Evolutionary conservation across 1,140 invertebrate species (phyloP), one percentile per base, ranked within the genome.

Genomic region (Wiebesia pumilae): DNA sequence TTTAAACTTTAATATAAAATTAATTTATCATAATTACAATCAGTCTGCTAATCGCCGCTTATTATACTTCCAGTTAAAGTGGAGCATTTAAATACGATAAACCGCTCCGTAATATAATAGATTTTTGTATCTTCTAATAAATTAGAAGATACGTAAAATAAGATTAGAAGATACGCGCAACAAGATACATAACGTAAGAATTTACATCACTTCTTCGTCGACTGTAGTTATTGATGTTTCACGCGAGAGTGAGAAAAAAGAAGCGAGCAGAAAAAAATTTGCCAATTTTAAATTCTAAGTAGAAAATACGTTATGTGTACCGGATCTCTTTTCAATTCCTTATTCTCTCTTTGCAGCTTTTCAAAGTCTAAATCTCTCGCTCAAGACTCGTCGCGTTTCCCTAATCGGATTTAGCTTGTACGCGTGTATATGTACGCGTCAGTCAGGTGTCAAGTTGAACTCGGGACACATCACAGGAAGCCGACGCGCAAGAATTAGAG

Each of bases 381-480:
- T 4, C 35, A 24, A 14, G 33, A 73, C 69, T 73, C 69, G 69
- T 73, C 27, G 75, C 43, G 75, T 51, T 51, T 77, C 75, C 35
- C 77, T 85, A 85, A 85, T 85, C 84, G 77, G 78, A 80, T 85
- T 85, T 85, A 85, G 19, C 43, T 65, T 16, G 33, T 38, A n/a
- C 14, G 54, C 75, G 24, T 38, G 38, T 85, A 40, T 21, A 27
- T 10, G 73, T 24, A 7, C 58, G 62, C 47, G 40, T 79, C 51
- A 62, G 71, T 65, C 38, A 79, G 62, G 62, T 84, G 75, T 40
- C 83, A 77, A 65, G 75, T 47, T 27, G 43, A 7, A 30, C 54
- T 43, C 35, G 54, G 30, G 69, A 58, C 83, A 84, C 38, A 77
- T 77, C 73, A 84, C n/a, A 83, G 21, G 81, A 62, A 84, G 83